Evolutionary conservation across 2,888 invertebrate species (phyloP).

Genomic region (Malthinus flaveolus): DNA sequence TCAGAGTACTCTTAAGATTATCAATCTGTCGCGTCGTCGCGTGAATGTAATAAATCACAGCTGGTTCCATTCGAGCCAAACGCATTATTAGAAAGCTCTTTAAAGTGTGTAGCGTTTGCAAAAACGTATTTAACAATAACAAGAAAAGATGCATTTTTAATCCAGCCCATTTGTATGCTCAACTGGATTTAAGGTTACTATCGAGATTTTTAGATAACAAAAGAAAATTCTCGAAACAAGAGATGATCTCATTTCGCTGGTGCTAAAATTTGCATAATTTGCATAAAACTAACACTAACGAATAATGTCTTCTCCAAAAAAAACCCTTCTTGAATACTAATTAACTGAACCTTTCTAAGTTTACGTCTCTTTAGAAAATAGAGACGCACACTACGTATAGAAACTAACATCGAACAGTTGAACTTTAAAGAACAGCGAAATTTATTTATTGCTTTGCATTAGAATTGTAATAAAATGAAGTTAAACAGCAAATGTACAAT

Average conservation of each 20-base stretch:
- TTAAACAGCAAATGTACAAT: slow-evolving; percentile 15
- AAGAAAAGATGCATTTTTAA: background rate
- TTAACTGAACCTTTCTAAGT: background rate
- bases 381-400: background rate
- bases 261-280: slow-evolving; percentile 5
- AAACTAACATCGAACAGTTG: background rate
- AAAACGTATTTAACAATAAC: background rate
- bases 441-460: slow-evolving; percentile 1
- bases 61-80: no score
- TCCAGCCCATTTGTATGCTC: no score
- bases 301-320: background rate
- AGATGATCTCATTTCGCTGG: background rate
- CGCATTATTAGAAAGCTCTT: no score
- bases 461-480: background rate
- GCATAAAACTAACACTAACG: slow-evolving; percentile 1
- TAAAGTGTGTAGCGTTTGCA: no score
- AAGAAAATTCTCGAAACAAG: slow-evolving; percentile 3
- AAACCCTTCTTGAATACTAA: background rate
- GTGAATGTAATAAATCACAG: no score
- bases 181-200: no score
- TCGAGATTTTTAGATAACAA: background rate
- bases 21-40: no score
- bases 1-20: no score
- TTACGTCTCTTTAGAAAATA: background rate
- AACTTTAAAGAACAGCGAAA: background rate